phyloP scores from a whole-genome alignment of 2,888 invertebrate species.

The Pristionchus mayeri region DNA sequence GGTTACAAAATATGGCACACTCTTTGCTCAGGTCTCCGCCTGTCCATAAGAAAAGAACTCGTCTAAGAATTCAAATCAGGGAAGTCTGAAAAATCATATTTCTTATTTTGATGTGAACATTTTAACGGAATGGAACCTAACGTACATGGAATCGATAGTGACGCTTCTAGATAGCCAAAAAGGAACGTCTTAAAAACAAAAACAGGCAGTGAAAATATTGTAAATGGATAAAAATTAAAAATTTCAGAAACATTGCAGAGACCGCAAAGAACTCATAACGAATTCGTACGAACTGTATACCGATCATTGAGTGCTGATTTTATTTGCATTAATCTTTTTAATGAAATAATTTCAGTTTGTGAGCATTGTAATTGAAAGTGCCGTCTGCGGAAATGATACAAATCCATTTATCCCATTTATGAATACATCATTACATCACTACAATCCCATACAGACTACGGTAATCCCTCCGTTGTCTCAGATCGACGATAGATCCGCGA shows the following conservation, averaged over 20 bases:
- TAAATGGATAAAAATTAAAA: neutral
- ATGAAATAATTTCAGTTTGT: neutral
- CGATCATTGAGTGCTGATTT: too few species aligned
- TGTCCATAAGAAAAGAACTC: constrained; percentile 29
- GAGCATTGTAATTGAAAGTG: neutral
- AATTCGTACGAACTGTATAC: neutral
- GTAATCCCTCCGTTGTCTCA: neutral
- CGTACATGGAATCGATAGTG: neutral
- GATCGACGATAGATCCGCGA: constrained; percentile 1
- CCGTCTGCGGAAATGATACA: too few species aligned
- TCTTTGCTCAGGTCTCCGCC: neutral
- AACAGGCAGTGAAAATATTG: neutral
- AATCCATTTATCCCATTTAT: too few species aligned
- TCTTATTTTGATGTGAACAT: neutral
- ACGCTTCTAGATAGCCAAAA: neutral
- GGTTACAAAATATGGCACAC: constrained; percentile 12
- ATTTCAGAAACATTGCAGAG: neutral
- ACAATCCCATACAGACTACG: neutral
- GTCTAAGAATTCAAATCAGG: neutral
- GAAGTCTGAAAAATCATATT: neutral
- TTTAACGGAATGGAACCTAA: too few species aligned
- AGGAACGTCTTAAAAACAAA: neutral
- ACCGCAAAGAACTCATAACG: neutral
- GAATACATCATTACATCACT: neutral
- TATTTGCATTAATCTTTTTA: neutral